Evolutionary conservation across 1,140 invertebrate genomes (phyloP).

Genomic region (Nephila pilipes): DNA sequence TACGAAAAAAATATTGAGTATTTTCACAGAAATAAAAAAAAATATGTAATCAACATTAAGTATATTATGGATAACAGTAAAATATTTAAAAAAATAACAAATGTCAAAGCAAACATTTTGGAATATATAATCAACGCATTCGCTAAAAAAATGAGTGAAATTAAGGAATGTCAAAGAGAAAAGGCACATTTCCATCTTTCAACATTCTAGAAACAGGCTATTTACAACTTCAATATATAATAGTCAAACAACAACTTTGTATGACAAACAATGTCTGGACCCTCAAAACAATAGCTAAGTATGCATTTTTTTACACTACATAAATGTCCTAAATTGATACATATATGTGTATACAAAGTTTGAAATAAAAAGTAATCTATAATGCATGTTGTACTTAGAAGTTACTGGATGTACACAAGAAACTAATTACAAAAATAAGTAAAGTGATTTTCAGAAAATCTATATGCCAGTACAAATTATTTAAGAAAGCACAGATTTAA

Average conservation of each 20-base stretch:
- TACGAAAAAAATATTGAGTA: background rate
- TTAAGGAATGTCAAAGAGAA: background rate
- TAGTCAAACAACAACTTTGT: background rate
- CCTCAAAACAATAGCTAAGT: background rate
- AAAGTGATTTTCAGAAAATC: too few species aligned
- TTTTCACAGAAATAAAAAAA: background rate
- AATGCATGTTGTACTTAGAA: too few species aligned
- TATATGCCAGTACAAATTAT: too few species aligned
- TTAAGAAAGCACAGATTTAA: too few species aligned
- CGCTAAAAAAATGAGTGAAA: background rate
- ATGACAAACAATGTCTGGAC: background rate
- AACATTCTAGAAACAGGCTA: background rate
- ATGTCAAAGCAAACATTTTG: background rate
- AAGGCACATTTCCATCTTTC: constrained; percentile 7
- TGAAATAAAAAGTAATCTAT: too few species aligned
- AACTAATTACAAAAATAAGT: too few species aligned
- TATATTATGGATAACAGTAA: background rate
- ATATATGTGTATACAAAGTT: too few species aligned
- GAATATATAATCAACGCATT: background rate
- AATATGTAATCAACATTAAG: background rate
- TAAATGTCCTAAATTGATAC: too few species aligned
- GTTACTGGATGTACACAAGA: too few species aligned
- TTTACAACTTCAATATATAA: background rate
- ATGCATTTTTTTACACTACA: background rate
- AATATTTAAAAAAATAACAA: background rate